Evolutionary conservation across 1,140 invertebrate genomes (phyloP).

Genomic region (Pachypsylla venusta): DNA sequence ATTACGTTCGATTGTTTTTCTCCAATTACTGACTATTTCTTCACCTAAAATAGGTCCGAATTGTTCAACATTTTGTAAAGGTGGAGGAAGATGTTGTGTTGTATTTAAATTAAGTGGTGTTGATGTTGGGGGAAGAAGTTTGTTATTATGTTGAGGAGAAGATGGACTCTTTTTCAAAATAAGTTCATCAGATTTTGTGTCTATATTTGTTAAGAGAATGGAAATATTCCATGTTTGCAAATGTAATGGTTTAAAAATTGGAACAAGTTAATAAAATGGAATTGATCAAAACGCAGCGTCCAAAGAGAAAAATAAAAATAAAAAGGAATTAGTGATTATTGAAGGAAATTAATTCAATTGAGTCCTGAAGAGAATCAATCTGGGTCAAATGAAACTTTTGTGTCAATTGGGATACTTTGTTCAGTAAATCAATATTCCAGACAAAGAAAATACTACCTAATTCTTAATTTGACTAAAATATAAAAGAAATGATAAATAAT

Average conservation of each 20-base stretch:
- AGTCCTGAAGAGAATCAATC: too few relatives aligned
- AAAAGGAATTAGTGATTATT: background rate
- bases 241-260: too few relatives aligned
- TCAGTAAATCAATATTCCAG: background rate
- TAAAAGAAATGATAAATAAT: too few relatives aligned
- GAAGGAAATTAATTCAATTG: background rate
- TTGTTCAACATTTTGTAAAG: conserved; percentile 49
- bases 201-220: too few relatives aligned
- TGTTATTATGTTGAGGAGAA: background rate
- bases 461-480: too few relatives aligned
- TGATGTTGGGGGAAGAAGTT: conserved; percentile 1
- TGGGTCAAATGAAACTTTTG: too few relatives aligned
- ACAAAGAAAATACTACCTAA: too few relatives aligned
- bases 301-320: background rate
- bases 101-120: background rate
- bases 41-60: conserved; percentile 55
- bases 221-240: too few relatives aligned
- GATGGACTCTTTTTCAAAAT: background rate
- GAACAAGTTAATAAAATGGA: too few relatives aligned
- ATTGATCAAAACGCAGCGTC: background rate
- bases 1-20: conserved; percentile 48
- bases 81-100: conserved; percentile 27
- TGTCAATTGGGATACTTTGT: too few relatives aligned
- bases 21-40: conserved; percentile 62
- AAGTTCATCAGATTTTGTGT: conserved; percentile 10